Evolutionary conservation across 2,888 invertebrate species (phyloP).

Genomic region (Axea sp.): DNA sequence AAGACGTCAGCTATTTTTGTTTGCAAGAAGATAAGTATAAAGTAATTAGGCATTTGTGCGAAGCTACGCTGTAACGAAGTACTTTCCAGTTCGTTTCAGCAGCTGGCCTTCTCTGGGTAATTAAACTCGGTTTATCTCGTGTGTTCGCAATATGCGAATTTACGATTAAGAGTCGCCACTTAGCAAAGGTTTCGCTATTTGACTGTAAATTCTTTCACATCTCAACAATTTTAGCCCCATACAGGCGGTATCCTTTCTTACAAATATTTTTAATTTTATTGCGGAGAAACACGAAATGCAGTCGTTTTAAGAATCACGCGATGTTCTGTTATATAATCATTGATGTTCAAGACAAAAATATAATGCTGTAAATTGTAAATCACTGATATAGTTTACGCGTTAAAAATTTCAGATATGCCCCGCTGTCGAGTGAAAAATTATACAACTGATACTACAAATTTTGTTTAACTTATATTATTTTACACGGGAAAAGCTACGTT

Average conservation of each 20-base stretch:
- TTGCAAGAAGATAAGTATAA: constrained; percentile 59
- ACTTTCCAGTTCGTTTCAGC: constrained; percentile 68
- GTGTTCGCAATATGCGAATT: constrained; percentile 55
- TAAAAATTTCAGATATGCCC: too few species aligned
- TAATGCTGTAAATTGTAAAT: too few species aligned
- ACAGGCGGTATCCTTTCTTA: constrained; percentile 14
- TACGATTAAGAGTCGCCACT: constrained; percentile 62
- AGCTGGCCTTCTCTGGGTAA: constrained; percentile 65
- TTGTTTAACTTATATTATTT: too few species aligned
- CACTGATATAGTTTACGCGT: too few species aligned
- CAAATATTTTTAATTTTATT: constrained; percentile 5
- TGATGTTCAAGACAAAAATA: too few species aligned
- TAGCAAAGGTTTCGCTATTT: constrained; percentile 52
- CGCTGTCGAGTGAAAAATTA: too few species aligned
- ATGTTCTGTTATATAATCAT: too few species aligned
- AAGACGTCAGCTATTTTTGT: constrained; percentile 60
- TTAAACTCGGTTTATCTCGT: constrained; percentile 64
- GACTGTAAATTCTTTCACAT: constrained; percentile 49
- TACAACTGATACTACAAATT: too few species aligned
- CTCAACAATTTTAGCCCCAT: constrained; percentile 17
- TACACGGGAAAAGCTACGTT: too few species aligned
- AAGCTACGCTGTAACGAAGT: constrained; percentile 67
- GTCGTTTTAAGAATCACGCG: neutral
- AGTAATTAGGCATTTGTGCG: constrained; percentile 69
- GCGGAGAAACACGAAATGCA: neutral